Evolutionary conservation across 2,797 vertebrate genomes (phyloP).

Genomic region (Sylvia borin): DNA sequence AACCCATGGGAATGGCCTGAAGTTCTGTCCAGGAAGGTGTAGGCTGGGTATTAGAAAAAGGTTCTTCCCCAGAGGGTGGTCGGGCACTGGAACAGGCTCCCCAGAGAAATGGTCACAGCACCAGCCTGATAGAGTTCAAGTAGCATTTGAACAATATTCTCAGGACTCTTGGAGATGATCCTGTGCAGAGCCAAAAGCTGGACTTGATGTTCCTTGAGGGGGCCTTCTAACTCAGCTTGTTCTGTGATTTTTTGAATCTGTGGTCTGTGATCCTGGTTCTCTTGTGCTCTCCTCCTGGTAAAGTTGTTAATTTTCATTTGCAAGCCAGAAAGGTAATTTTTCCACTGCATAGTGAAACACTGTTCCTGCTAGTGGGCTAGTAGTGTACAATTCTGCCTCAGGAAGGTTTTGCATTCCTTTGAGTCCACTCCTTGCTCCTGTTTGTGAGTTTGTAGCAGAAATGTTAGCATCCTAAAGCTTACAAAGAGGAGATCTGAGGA

Average conservation of each 20-base stretch:
- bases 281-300: neutral
- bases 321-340: neutral
- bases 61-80: fast-evolving
- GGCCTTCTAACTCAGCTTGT: neutral
- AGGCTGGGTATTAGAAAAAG: no score
- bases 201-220: fast-evolving
- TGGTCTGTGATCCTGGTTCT: neutral
- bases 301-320: neutral
- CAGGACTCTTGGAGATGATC: no score
- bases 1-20: neutral
- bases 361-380: neutral
- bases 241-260: neutral
- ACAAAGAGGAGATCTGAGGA: neutral
- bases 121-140: neutral
- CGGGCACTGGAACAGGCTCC: no score
- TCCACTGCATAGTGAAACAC: neutral
- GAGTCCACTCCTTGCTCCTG: neutral
- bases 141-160: neutral
- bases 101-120: neutral
- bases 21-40: neutral
- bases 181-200: neutral
- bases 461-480: neutral
- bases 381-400: neutral
- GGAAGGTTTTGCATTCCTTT: neutral
- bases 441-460: neutral